phyloP scores from a whole-genome alignment of 1,140 invertebrate species.

The Nebria ingens region DNA sequence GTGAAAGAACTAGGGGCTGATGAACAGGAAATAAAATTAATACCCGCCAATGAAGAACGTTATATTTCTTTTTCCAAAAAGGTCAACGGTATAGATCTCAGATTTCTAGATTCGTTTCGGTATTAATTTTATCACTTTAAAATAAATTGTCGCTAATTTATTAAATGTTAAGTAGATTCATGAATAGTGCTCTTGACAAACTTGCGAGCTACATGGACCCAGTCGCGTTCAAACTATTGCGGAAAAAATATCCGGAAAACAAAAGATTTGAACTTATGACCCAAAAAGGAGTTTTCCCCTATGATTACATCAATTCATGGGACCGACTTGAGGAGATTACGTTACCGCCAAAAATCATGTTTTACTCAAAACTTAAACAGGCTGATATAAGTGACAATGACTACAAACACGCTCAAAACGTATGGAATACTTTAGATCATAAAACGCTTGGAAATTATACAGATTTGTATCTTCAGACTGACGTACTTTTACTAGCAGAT shows the following conservation, averaged over 20 bases:
- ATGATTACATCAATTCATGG: slow-evolving; percentile 19
- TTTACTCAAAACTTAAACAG: neutral
- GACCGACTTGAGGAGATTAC: slow-evolving; percentile 18
- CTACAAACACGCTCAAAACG: no score
- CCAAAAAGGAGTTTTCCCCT: slow-evolving; percentile 22
- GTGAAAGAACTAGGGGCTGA: neutral
- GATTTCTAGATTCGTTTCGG: neutral
- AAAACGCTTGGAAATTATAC: neutral
- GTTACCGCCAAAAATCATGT: neutral
- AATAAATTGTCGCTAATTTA: neutral
- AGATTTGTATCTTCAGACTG: slow-evolving; percentile 30
- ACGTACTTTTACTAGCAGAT: neutral
- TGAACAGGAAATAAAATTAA: neutral
- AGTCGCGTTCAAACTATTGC: neutral
- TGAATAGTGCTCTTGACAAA: slow-evolving; percentile 1
- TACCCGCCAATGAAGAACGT: no score
- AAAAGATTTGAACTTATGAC: slow-evolving; percentile 14
- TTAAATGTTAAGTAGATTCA: slow-evolving; percentile 14
- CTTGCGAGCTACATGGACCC: slow-evolving; percentile 12
- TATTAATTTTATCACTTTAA: slow-evolving; percentile 10
- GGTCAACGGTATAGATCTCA: no score
- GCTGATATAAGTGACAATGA: neutral
- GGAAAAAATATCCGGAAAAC: neutral
- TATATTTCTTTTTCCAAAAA: no score
- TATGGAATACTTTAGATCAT: neutral